Percentiles rank a stretch among this genome's conserved stretches.
These are phyloP conservation scores for Leptodactylus fuscus DNA, from an alignment of 2,113 vertebrate species.

Conservation along the genomic window DNA sequence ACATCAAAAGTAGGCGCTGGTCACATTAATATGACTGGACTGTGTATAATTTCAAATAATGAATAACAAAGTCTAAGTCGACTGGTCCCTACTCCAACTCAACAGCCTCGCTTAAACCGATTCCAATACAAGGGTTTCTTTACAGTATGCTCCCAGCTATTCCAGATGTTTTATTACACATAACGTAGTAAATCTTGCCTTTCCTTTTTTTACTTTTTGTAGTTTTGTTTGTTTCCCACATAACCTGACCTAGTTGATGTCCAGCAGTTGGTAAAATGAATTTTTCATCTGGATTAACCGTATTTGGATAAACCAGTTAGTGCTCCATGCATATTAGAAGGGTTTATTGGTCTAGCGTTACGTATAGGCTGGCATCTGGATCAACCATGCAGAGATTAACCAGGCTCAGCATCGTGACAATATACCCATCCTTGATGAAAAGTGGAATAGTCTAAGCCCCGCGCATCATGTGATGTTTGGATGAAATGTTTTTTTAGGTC, in stretches of 20 bases:
- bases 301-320: conserved; percentile 53
- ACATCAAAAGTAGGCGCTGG: too few relatives aligned
- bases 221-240: not conserved
- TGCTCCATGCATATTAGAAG: conserved; percentile 49
- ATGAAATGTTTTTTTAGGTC: conserved; percentile 25
- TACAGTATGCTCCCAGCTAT: too few relatives aligned
- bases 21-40: too few relatives aligned
- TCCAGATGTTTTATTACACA: too few relatives aligned
- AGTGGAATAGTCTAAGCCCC: conserved; percentile 37
- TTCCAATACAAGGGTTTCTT: too few relatives aligned
- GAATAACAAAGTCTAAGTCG: too few relatives aligned
- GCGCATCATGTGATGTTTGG: not conserved
- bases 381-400: conserved; percentile 47
- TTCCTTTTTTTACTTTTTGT: not conserved
- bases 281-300: conserved; percentile 59
- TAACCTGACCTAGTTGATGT: conserved; percentile 52
- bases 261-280: conserved; percentile 53
- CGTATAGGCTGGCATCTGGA: conserved; percentile 52
- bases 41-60: too few relatives aligned
- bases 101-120: too few relatives aligned
- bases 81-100: too few relatives aligned
- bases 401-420: conserved; percentile 22
- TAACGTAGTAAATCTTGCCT: too few relatives aligned
- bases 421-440: conserved; percentile 49
- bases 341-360: conserved; percentile 46